Evolutionary conservation across 1,140 invertebrate genomes (phyloP), one percentile per base, ranked within the genome.

Genomic region (Trypoxylus dichotomus): DNA sequence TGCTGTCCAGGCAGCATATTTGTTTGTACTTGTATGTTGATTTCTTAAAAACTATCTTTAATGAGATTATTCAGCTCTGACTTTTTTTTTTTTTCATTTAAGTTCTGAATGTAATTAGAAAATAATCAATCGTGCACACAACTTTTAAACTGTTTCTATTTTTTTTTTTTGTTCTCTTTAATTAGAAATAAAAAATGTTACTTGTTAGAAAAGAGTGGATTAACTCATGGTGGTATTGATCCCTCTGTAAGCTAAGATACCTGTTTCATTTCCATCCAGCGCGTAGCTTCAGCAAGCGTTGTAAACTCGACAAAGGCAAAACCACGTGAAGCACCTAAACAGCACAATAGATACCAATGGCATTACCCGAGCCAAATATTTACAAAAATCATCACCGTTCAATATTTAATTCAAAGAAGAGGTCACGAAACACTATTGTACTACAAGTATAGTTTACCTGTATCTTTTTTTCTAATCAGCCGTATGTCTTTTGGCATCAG

Each of bases 281-380:
- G 91, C 87, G 92, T 91, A 82, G 96, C 95, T 90, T 97, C 95
- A 87, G 92, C 91, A 85, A 95, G 90, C 87, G 93, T 93, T 88
- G 92, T 90, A 93, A 98, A 98, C 91, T 98, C 96, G 88, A 98
- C 94, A 92, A 97, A 98, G 88, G 95, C 96, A 91, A 97, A 96
- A 88, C 94, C 94, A 87, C 94, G 91, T 87, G 94, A 94, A 87
- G 92, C 90, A 91, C 94, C 94, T 94, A 92, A 90, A 91, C 89
- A 86, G 85, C 83, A 86, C 84, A 85, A 86, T 84, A 85, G 83
- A 86, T 81, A 86, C 85, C 83, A 86, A 85, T 86, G 83, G 84
- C 80, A 85, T 85, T 85, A 86, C 84, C 83, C 81, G 80, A 80
- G 79, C 83, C 82, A 78, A 83, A 82, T 75, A 75, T 41, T 54